phyloP scores from a whole-genome alignment of 2,797 vertebrate genomes.

The Prionace glauca region DNA sequence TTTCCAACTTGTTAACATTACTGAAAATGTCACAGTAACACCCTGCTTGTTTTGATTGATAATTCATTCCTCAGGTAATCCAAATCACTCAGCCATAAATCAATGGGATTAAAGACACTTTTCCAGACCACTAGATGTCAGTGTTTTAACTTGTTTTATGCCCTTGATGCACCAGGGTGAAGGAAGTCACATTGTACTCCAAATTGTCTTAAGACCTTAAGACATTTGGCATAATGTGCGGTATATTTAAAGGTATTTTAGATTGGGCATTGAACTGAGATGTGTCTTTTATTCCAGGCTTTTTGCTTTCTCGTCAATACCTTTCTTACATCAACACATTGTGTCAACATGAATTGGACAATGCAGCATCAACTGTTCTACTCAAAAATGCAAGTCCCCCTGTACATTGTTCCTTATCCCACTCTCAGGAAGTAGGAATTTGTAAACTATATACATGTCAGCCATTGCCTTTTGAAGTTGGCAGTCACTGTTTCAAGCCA shows the following conservation, averaged over 20 bases:
- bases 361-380: background rate
- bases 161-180: background rate
- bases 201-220: background rate
- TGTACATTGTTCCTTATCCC: background rate
- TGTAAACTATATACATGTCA: background rate
- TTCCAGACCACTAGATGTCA: constrained; percentile 33
- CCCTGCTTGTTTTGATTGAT: background rate
- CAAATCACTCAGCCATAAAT: background rate
- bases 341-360: background rate
- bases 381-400: background rate
- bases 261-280: background rate
- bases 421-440: background rate
- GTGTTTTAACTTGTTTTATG: constrained; percentile 1
- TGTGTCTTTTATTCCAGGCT: no score
- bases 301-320: background rate
- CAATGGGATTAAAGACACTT: background rate
- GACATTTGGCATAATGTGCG: background rate
- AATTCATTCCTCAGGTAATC: background rate
- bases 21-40: background rate
- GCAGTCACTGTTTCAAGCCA: background rate
- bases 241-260: background rate
- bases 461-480: background rate
- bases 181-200: background rate
- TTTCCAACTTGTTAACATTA: background rate
- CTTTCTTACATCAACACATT: background rate